Evolutionary conservation across 2,113 vertebrate species (phyloP), one percentile per base, ranked within the genome.

Genomic region (Catharus fuscescens): DNA sequence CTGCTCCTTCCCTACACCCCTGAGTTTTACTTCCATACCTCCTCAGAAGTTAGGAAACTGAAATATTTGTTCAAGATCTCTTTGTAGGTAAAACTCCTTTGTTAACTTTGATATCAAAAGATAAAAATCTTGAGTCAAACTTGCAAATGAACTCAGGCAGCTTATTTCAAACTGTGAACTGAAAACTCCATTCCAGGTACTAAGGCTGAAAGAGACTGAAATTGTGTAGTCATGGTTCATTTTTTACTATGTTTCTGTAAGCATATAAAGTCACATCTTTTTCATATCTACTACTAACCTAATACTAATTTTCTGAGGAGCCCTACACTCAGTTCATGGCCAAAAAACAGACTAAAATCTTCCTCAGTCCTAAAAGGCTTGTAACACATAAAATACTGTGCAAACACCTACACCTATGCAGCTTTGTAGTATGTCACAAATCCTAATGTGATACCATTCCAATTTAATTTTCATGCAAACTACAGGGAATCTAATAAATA

Each of bases 1-100:
- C 18, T 7, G 2, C 15, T 25, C 4, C 6, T 14, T 20, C 8
- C 23, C 28, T 67, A 21, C 17, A 67, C 1, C 0, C 3, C 8
- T 0, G 0, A 34, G 12, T 25, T 94, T 76, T 90, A 59, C 8
- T 80, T 6, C 3, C 4, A 9, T 59, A 28, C 48, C 10, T 47
- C 8, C 26, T 60, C 31, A 77, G 23, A 83, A 86, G 9, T 60
- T 20, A 72, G 17, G 36, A 70, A 80, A 45, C 8, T 12, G 36
- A 88, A 92, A 69, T 19, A 56, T 23, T 12, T 38, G 8, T 40
- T 76, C 45, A 88, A 56, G 25, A 16, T 50, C 28, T 78, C 52
- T 26, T 62, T 62, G 20, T 70, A 56, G 3, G 23, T 40, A 67
- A 78, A 78, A 5, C 6, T 62, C 34, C 19, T 60, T 71, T 40